Base-by-base conservation (phyloP, 1,140 invertebrate genomes). In the Plectrocnemia conspersa region DNA sequence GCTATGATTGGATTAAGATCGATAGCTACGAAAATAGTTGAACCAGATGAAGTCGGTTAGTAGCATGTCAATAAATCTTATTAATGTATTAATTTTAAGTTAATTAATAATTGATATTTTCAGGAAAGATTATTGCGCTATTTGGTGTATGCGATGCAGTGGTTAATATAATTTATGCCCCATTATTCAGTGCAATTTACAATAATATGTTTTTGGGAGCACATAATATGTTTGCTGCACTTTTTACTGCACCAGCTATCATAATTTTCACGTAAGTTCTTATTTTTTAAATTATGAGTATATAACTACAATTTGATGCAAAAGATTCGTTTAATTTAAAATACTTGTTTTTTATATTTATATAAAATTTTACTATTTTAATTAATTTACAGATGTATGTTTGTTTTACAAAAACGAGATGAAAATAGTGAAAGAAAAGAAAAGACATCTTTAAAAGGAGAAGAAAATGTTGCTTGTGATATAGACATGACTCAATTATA, bases 81-180 rank as follows among this genome's bases (percentile, higher is more conserved):
- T 29, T 29, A 29, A 7, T 29, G n/a, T n/a, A n/a, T n/a, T n/a
- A 13, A 38, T 38, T 4, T 15, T 44, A 44, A 44, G 22, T 44
- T 11, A n/a, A 40, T 9, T 40, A 6, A 7, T 40, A n/a, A 7
- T 40, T 11, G 40, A 35, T 22, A 47, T 47, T 74, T 75, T 61
- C 73, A 73, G 79, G 76, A 15, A 79, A 79, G 66, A 78, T 78
- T 54, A 77, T 76, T 58, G 79, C 79, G 3, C 50, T 80, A 4
- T 75, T 79, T 36, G 77, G 76, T 2, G 70, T 80, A 19, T 69
- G 72, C n/a, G 79, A 80, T 62, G 69, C 75, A 2, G 40, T 80
- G 1, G 64, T 73, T 6, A 73, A 73, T 0, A 67, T 71, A 0
- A 59, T 77, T 11, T 73, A 76, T 42, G 63, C 66, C 3, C 75